Conservation (phyloP, 2,113 vertebrate genomes). For the Phaethornis superciliosus region DNA sequence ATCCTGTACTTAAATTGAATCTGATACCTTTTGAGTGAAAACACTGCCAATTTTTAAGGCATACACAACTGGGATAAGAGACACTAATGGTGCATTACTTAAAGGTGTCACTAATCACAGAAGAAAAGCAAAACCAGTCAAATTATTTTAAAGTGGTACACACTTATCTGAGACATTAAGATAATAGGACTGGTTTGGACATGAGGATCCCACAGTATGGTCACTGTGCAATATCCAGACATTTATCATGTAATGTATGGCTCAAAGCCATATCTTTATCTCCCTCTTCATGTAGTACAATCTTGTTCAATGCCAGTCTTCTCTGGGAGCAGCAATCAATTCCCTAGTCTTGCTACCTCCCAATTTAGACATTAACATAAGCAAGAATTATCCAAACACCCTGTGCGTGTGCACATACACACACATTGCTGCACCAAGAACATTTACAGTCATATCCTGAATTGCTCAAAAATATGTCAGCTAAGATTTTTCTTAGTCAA, state of each 20-base stretch:
- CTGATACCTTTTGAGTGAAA: constrained; percentile 66
- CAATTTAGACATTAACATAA: neutral
- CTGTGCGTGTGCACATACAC: neutral
- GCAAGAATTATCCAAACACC: neutral
- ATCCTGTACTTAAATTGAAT: constrained; percentile 66
- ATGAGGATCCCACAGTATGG: neutral
- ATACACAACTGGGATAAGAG: neutral
- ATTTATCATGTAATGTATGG: neutral
- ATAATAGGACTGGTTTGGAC: neutral
- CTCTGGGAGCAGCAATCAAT: neutral
- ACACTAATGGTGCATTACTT: neutral
- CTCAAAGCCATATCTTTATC: neutral
- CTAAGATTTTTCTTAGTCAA: neutral
- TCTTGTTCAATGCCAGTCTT: neutral
- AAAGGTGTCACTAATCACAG: neutral
- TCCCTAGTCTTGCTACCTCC: neutral
- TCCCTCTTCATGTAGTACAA: neutral
- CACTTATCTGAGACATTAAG: neutral
- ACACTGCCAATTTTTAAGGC: constrained; percentile 6
- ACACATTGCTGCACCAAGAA: neutral
- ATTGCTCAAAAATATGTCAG: neutral
- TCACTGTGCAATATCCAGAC: neutral
- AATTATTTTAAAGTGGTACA: neutral
- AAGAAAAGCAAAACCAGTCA: neutral
- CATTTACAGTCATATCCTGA: neutral